These are phyloP conservation scores for Anagyrus pseudococci DNA, from an alignment of 2,888 invertebrate species.

Conservation along the genomic window DNA sequence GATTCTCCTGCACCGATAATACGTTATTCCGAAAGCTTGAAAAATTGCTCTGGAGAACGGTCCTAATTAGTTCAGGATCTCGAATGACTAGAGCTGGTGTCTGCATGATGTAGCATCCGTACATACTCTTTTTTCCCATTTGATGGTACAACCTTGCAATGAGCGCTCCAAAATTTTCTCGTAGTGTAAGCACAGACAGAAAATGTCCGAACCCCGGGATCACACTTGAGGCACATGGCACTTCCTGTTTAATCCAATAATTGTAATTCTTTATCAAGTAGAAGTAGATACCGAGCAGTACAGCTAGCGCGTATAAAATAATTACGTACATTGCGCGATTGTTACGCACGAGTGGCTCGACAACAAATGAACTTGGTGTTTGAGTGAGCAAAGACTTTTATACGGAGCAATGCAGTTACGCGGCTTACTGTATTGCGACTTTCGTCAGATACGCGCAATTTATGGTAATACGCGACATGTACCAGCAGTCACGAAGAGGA, in stretches of 20 bases:
- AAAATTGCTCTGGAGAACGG: not conserved
- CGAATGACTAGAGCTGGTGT: not conserved
- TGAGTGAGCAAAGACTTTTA: too few species aligned
- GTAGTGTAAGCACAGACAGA: not conserved
- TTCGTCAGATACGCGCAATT: too few species aligned
- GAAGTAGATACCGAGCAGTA: conserved; percentile 1
- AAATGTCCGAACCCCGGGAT: conserved; percentile 12
- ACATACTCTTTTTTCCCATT: conserved; percentile 22
- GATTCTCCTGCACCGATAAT: not conserved
- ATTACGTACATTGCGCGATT: too few species aligned
- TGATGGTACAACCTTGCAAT: conserved; percentile 6
- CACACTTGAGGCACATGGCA: not conserved
- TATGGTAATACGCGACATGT: too few species aligned
- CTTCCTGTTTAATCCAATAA: conserved; percentile 5
- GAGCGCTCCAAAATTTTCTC: not conserved
- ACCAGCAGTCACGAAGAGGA: too few species aligned
- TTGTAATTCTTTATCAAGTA: not conserved
- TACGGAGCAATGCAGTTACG: too few species aligned
- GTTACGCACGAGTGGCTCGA: too few species aligned
- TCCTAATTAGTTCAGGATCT: not conserved
- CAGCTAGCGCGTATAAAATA: not conserved
- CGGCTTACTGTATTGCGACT: too few species aligned
- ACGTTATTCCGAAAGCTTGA: not conserved
- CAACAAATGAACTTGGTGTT: too few species aligned
- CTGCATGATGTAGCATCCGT: not conserved